Evolutionary conservation across 1,140 invertebrate genomes (phyloP), one percentile per base, ranked within the genome.

Genomic region (Drosophila grimshawi): DNA sequence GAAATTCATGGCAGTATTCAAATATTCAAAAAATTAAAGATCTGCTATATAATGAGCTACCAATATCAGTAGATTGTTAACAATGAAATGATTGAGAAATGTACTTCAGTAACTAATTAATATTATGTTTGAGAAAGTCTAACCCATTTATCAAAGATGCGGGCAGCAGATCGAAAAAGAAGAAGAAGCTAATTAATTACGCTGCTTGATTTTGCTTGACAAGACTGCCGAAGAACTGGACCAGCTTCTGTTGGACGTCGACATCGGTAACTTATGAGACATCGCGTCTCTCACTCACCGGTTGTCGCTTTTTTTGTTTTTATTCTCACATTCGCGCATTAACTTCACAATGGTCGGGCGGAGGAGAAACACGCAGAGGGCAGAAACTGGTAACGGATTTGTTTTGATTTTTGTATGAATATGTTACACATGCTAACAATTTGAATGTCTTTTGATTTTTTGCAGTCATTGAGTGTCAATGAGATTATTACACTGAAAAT

Each of bases 211-310:
- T 59, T 49, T 46, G 48, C 51, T 57, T 73, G 59, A 76, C 62
- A 65, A 70, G 33, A 43, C 45, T 43, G 7, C 61, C 32, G 37
- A 75, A 76, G 67, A 76, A 67, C 43, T 76, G 76, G 72, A 78
- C 72, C 76, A 76, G 72, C 71, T 63, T 62, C 32, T 64, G 32
- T 57, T 70, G 76, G 76, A 53, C 76, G 57, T 78, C 75, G 76
- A 75, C 72, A 65, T 70, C 45, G 19, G 53, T 51, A 68, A 56
- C 64, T 56, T 29, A 48, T 5, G 39, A 43, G 29, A 32, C 7
- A 45, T 8, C 4, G 30, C 33, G 10, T 39, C 7, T 11, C 30
- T 32, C 52, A 32, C 10, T 66, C 57, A 67, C 67, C 76, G 66
- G 61, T 53, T 76, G 63, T 35, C 19, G 43, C 27, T n/a, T 49